Evolutionary conservation across 2,888 invertebrate genomes (phyloP), one percentile per base, ranked within the genome.

Genomic region (Phytoseiulus persimilis): DNA sequence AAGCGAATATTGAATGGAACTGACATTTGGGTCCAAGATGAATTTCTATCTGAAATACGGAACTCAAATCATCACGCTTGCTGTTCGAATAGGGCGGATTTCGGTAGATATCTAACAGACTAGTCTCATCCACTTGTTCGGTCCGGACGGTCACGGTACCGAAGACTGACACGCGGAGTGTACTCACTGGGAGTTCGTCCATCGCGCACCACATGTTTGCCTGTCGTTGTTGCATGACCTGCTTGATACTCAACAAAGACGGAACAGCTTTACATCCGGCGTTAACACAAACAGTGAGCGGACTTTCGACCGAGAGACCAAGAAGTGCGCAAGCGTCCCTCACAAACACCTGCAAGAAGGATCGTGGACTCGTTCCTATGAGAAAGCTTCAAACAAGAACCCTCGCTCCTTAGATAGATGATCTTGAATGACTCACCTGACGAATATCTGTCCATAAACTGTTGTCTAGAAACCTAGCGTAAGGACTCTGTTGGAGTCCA

Each of bases 1-100:
- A 99, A 32, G 99, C 98, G 94, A 99, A 99, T 92, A 98, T 96
- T 9, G 98, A 99, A 94, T 99, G 99, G 93, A 97, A 98, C 91
- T 96, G 95, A 92, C 96, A 96, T 91, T 97, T 97, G 90, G 94
- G 94, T 83, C 98, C 98, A 91, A 98, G 94, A 92, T 98, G 97
- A 90, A 98, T 96, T 93, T 98, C 98, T 93, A 99, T 98, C 97
- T 97, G 93, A 39, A 91, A 91, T 90, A n/a, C n/a, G n/a, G n/a
- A n/a, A n/a, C n/a, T n/a, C n/a, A n/a, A n/a, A n/a, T n/a, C n/a
- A n/a, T n/a, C n/a, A n/a, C n/a, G n/a, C n/a, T n/a, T n/a, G n/a
- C n/a, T n/a, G n/a, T n/a, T n/a, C 31, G 32, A 83, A 90, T 32
- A 32, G 32, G 83, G 6, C 83, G 89, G 83, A 83, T 45, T 89